Evolutionary conservation across 1,140 invertebrate genomes (phyloP).

Genomic region (Drepana arcuata): DNA sequence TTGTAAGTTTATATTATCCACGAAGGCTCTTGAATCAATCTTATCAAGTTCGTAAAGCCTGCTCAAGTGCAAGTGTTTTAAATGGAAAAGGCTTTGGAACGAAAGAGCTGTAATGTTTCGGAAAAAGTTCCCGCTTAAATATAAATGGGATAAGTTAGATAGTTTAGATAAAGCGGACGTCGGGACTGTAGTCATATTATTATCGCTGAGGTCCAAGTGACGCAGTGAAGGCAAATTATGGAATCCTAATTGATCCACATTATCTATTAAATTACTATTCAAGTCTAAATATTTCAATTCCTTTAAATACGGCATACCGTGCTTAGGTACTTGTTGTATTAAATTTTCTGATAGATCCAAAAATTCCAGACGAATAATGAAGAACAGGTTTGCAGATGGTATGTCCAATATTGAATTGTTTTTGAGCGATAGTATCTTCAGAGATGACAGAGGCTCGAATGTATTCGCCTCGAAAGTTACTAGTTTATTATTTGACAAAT

Average conservation of each 20-base stretch:
- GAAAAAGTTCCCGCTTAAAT: conserved; percentile 84
- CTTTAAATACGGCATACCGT: conserved; percentile 78
- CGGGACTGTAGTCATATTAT: conserved; percentile 85
- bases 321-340: conserved; percentile 77
- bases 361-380: conserved; percentile 76
- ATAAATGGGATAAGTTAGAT: conserved; percentile 79
- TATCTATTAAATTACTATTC: conserved; percentile 81
- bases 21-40: conserved; percentile 83
- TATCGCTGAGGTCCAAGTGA: conserved; percentile 84
- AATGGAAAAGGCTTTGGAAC: conserved; percentile 85
- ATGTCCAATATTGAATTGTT: conserved; percentile 85
- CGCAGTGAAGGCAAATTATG: conserved; percentile 79
- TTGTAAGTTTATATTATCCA: conserved; percentile 87
- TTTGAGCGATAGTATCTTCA: conserved; percentile 79
- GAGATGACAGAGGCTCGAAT: conserved; percentile 78
- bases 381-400: conserved; percentile 77
- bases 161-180: conserved; percentile 82
- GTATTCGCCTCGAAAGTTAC: conserved; percentile 79
- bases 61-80: conserved; percentile 81
- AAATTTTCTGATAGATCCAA: conserved; percentile 82
- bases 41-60: conserved; percentile 75
- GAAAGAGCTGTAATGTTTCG: conserved; percentile 78
- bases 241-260: conserved; percentile 78
- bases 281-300: conserved; percentile 77
- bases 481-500: conserved; percentile 84